Base-by-base conservation (phyloP, 1,140 invertebrate species). In the Pristionchus pacificus region DNA sequence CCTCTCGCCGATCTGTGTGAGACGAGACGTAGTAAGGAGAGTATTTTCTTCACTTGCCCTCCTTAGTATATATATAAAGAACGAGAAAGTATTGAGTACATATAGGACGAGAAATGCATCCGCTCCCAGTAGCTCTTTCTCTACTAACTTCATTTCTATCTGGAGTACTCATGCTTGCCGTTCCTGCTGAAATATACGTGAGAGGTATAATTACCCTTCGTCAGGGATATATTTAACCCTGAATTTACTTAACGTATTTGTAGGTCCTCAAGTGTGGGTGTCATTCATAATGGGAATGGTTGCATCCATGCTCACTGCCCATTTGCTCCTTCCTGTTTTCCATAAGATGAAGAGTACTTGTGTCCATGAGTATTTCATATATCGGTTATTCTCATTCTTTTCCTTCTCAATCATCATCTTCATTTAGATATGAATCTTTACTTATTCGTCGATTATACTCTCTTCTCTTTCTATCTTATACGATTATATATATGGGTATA, bases 61-160 rank as follows among this genome's bases (percentile, higher is more conserved):
- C n/a, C n/a, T n/a, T n/a, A n/a, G n/a, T n/a, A n/a, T n/a, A n/a
- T n/a, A n/a, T n/a, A n/a, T n/a, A n/a, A n/a, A n/a, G n/a, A n/a
- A n/a, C n/a, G n/a, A n/a, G n/a, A n/a, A n/a, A n/a, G n/a, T n/a
- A n/a, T n/a, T n/a, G n/a, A n/a, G n/a, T n/a, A n/a, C n/a, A n/a
- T n/a, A n/a, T n/a, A n/a, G n/a, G n/a, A n/a, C 70, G 79, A 6
- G 60, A 80, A 32, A 60, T 82, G 58, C 80, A 81, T 25, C 66
- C 80, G 6, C 62, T 82, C 13, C 80, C 80, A 3, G 80, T 82
- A 30, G 83, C 83, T 30, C 69, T 82, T 6, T 79, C 76, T 57
- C 80, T 82, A 29, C 66, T 82, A 25, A 82, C 80, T 2, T 82
- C 80, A 1, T 82, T 82, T 60, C 72, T 83, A 30, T 78, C 77